Conservation (phyloP, 1,140 invertebrate genomes). For the Sarcophaga bullata region DNA sequence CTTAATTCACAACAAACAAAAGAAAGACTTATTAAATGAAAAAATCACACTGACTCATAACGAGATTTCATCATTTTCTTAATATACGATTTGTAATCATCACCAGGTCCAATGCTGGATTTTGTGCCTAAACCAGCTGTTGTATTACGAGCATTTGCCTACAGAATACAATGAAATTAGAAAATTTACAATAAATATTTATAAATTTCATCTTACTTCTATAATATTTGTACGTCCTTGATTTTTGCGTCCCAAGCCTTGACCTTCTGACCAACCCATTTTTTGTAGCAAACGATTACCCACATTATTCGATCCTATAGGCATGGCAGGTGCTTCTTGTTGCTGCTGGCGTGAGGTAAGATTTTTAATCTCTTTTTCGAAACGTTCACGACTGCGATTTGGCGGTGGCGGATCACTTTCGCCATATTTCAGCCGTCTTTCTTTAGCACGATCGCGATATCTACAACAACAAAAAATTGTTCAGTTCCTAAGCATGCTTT, state of each 20-base stretch:
- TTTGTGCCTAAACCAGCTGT: slow-evolving; percentile 80
- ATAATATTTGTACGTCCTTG: slow-evolving; percentile 95
- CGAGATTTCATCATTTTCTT: slow-evolving; percentile 88
- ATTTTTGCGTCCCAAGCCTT: slow-evolving; percentile 91
- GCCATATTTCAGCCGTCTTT: slow-evolving; percentile 93
- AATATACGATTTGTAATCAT: slow-evolving; percentile 88
- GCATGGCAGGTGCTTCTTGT: slow-evolving; percentile 63
- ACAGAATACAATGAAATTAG: slow-evolving; percentile 26
- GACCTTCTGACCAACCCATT: slow-evolving; percentile 98
- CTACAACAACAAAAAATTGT: slow-evolving; percentile 56
- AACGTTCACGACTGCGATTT: slow-evolving; percentile 77
- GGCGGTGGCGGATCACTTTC: slow-evolving; percentile 80
- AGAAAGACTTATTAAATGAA: not conserved
- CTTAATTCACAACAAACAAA: not conserved
- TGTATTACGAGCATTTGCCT: slow-evolving; percentile 67
- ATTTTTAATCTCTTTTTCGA: slow-evolving; percentile 67
- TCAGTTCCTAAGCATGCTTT: not conserved
- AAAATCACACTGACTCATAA: slow-evolving; percentile 72
- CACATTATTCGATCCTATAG: slow-evolving; percentile 87
- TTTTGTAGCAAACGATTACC: slow-evolving; percentile 95
- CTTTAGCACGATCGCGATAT: slow-evolving; percentile 96
- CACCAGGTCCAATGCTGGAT: slow-evolving; percentile 74
- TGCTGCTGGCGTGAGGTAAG: slow-evolving; percentile 53
- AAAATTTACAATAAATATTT: not conserved
- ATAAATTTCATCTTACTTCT: slow-evolving; percentile 70